Evolutionary conservation across 2,888 invertebrate species (phyloP), one percentile per base, ranked within the genome.

Genomic region (Pollenia angustigena): DNA sequence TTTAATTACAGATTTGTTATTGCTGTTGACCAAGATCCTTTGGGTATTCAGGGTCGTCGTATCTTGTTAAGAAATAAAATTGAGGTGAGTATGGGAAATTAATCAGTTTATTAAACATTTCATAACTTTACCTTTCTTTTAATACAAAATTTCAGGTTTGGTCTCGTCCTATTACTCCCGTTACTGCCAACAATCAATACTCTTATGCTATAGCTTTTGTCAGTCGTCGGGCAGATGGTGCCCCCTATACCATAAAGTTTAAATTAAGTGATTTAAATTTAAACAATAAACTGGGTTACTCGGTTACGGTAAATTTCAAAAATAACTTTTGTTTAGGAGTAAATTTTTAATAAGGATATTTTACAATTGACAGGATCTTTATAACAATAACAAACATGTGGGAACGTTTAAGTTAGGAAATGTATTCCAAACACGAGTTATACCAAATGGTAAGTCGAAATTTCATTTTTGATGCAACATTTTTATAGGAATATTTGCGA

Each of bases 11-110:
- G 93, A 4, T 90, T 90, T 9, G 93, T 95, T 0, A 95, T 96
- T 89, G 94, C 94, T 11, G 94, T 96, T 10, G 95, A 96, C 92
- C 96, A 96, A 92, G 96, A 96, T 92, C 91, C 93, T 2, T 90
- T 96, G 79, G 96, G 96, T 8, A 94, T 95, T 68, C 95, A 96
- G 91, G 96, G 96, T 4, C 92, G 91, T 66, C 92, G 95, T 68
- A 87, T 94, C 23, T 88, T 92, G 32, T 91, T 92, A 74, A 94
- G 93, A 87, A 92, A 92, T 23, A 86, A 90, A 23, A 92, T 93
- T 84, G 93, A 93, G 89, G 92, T 92, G 72, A 71, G 32, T 66
- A 50, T 75, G 32, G 32, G 32, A 12, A 3, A 0, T 8, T 0
- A 16, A 40, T 12, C 16, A 42, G 1, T 0, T 1, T 4, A 9